Evolutionary conservation across 2,888 invertebrate species (phyloP), one percentile per base, ranked within the genome.

Genomic region (Agriopis marginaria): DNA sequence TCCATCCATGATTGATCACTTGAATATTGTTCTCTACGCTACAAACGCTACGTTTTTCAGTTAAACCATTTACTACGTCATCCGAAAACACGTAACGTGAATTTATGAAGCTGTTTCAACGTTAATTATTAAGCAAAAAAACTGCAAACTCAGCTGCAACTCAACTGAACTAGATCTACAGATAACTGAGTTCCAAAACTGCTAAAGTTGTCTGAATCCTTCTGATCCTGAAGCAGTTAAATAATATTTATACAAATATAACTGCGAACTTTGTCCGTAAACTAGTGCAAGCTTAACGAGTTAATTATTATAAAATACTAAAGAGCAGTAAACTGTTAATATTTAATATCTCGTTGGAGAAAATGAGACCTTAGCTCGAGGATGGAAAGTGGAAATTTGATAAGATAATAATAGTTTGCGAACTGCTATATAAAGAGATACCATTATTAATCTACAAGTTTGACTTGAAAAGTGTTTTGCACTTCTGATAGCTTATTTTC

Each of bases 281-380:
- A 61, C 64, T 61, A 58, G 64, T 42, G 50, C 51, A 12, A 54
- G 61, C 55, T 63, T 61, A 70, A 56, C 58, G 60, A 66, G 74
- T 66, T 68, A 68, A 71, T 71, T 69, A 60, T 60, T 72, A 68
- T 61, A 58, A 53, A 65, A 58, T 7, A 45, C 23, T 45, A 45
- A 45, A 65, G 58, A 64, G 60, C 70, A 69, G 64, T 53, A 60
- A 49, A 50, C 12, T n/a, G 54, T n/a, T 49, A 32, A 32, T 50
- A 50, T 56, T 45, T 49, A 42, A 14, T 32, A 23, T 39, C 10
- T 17, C 6, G 54, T 23, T 14, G 10, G 3, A 39, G 55, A 23
- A 56, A 50, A 62, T 49, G 7, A 55, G 47, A 56, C 49, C 11
- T 56, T 49, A 56, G 12, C 45, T 49, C 40, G 0, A 0, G 12